Conservation (phyloP, 2,888 invertebrate species). For the Geotrupes spiniger region DNA sequence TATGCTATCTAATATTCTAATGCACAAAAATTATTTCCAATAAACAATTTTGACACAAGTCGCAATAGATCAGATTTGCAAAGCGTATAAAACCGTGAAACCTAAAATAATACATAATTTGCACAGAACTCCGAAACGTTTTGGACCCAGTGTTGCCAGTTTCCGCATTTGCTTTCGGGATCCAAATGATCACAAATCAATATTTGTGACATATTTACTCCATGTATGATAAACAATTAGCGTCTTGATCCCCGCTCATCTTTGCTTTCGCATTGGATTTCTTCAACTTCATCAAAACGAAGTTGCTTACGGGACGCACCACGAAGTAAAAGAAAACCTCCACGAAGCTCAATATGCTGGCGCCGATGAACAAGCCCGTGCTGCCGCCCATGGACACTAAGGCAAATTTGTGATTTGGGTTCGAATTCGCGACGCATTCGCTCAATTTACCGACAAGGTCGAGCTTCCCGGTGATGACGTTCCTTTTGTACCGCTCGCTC, state of each 20-base stretch:
- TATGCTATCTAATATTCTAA: too few species aligned
- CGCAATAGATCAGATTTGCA: too few species aligned
- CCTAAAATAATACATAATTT: too few species aligned
- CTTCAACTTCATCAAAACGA: constrained; percentile 49
- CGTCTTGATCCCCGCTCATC: not conserved
- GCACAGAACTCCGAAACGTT: too few species aligned
- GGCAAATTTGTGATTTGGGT: constrained; percentile 6
- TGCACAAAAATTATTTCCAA: too few species aligned
- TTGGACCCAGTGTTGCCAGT: too few species aligned
- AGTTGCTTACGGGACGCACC: constrained; percentile 38
- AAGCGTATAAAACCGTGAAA: too few species aligned
- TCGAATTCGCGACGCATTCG: not conserved
- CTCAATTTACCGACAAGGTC: constrained; percentile 63
- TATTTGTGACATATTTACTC: not conserved
- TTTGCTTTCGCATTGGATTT: not conserved
- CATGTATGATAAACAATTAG: not conserved
- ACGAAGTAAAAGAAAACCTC: constrained; percentile 57
- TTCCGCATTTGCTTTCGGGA: not conserved
- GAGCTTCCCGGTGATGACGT: constrained; percentile 60
- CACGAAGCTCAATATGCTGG: constrained; percentile 58
- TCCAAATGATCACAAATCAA: not conserved
- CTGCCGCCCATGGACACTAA: constrained; percentile 61
- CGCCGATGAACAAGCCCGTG: constrained; percentile 59
- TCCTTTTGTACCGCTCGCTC: constrained; percentile 64
- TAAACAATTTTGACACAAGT: too few species aligned